These are phyloP conservation scores for Tapirus indicus DNA, from an alignment of 2,797 vertebrate species.

Conservation along the genomic window DNA sequence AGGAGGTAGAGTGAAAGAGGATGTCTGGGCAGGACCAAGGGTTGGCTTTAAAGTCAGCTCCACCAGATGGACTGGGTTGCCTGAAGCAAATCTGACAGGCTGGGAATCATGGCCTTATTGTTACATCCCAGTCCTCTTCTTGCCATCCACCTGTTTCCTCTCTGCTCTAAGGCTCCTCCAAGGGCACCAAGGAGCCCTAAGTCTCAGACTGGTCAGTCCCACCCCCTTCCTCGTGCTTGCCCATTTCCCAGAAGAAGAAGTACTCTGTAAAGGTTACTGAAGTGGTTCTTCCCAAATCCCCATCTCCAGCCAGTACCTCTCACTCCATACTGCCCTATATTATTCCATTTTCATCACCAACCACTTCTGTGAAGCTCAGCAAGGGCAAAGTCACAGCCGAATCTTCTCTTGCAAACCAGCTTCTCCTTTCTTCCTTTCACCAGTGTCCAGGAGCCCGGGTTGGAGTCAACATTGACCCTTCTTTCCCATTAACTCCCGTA, in stretches of 20 bases:
- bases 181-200: no score
- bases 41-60: neutral
- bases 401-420: neutral
- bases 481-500: neutral
- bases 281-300: neutral
- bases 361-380: neutral
- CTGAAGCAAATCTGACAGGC: neutral
- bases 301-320: neutral
- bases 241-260: neutral
- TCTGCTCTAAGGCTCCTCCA: neutral
- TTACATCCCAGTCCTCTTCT: neutral
- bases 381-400: neutral
- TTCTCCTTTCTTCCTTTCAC: conserved; percentile 4
- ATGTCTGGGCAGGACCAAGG: no score
- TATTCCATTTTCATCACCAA: neutral
- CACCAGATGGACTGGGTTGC: no score
- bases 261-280: neutral
- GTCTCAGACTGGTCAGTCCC: no score
- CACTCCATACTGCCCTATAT: neutral
- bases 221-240: neutral
- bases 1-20: neutral
- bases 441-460: neutral
- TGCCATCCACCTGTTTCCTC: neutral
- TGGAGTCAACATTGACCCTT: neutral
- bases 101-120: neutral